Percentiles rank a stretch among this genome's conserved stretches.
phyloP scores from a whole-genome alignment of 2,888 invertebrate species.

The Enchytraeus crypticus region DNA sequence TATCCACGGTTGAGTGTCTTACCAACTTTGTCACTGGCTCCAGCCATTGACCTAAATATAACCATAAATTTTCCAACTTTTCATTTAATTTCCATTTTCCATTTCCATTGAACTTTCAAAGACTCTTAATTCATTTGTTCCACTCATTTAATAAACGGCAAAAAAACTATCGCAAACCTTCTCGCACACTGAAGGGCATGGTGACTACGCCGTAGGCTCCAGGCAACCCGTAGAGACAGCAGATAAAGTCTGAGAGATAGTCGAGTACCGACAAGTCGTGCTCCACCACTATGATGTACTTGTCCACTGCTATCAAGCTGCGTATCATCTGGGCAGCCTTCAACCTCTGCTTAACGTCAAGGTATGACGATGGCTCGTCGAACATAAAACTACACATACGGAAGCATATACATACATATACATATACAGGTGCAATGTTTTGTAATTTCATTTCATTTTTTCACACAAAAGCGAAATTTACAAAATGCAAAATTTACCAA shows the following conservation, averaged over 20 bases:
- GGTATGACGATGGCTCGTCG: conserved; percentile 95
- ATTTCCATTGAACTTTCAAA: no score
- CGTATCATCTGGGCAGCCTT: conserved; percentile 93
- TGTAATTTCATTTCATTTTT: neutral
- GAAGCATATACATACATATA: neutral
- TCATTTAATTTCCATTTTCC: no score
- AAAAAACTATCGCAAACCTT: conserved; percentile 58
- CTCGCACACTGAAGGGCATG: conserved; percentile 97
- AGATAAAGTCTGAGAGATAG: conserved; percentile 97
- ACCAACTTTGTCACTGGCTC: no score
- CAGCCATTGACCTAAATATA: no score
- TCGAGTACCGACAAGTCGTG: conserved; percentile 97
- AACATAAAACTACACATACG: conserved; percentile 72
- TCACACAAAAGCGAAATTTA: no score
- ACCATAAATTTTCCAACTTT: no score
- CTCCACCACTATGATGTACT: conserved; percentile 98
- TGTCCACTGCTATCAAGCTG: conserved; percentile 78
- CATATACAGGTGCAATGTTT: neutral
- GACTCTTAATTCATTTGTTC: no score
- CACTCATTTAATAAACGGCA: no score
- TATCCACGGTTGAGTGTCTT: no score
- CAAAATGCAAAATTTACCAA: neutral
- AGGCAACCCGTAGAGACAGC: conserved; percentile 93
- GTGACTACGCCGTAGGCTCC: conserved; percentile 99
- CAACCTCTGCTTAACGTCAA: conserved; percentile 95